Base-by-base conservation (phyloP, 2,113 vertebrate species). In the Chrysemys picta region DNA sequence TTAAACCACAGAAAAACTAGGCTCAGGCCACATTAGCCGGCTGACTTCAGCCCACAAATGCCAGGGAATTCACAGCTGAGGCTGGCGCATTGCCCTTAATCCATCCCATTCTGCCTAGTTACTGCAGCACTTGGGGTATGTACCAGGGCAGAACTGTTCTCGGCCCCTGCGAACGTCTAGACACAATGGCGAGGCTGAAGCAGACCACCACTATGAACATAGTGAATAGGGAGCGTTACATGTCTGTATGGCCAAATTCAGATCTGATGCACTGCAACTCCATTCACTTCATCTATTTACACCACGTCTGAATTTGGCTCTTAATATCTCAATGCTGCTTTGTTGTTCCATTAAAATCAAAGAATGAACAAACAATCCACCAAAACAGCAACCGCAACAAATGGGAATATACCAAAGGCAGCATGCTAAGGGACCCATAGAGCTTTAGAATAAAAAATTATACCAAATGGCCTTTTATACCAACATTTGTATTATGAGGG, bases 251-350 rank as follows among this genome's bases (percentile, higher is more conserved):
- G 62, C 24, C 13, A 56, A 31, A 10, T 1, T 5, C 4, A 1
- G 24, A 27, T 38, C 89, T 38, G 3, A 29, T 16, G 27, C 10
- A 47, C 1, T 1, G 11, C 24, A 88, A 75, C 82, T 16, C 13
- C 0, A 0, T 3, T 24, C 13, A 5, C 31, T 49, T 81, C 11
- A n/a, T 76, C 62, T 12, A 11, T 3, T 1, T 52, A 38, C 65
- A 38, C 17, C 35, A 11, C 31, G 62, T 49, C 53, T 87, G 21
- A 79, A 49, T 49, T 35, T 11, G 29, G 10, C 21, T 35, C 89
- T 50, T 1, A 2, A 38, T 1, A 0, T 0, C 0, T 1, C 22
- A 25, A 53, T 62, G 14, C 45, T 42, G 2, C 35, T 62, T 38
- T 52, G 75, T 12, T 81, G 69, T 25, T 42, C 82, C 57, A 1